These are phyloP conservation scores for Patagioenas fasciata DNA, from an alignment of 2,113 vertebrate genomes.

Conservation along the genomic window DNA sequence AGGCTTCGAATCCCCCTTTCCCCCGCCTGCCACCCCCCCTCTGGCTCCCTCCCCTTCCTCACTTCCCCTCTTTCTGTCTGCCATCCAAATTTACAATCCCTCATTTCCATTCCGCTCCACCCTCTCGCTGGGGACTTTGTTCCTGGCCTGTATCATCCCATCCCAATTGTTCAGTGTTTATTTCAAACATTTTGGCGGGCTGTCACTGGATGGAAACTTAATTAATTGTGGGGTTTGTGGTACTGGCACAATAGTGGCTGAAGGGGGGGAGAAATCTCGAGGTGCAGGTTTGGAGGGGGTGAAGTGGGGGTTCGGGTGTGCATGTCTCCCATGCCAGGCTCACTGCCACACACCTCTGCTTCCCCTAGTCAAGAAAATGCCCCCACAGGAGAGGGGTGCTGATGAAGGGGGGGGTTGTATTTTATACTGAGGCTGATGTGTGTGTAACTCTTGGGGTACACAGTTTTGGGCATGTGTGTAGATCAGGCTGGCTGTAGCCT, in stretches of 20 bases:
- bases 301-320: neutral
- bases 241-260: conserved; percentile 26
- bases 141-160: conserved; percentile 19
- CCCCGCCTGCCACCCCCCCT: neutral
- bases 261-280: too few species aligned
- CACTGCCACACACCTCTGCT: neutral
- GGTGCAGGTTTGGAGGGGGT: neutral
- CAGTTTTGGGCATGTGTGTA: neutral
- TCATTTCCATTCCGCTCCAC: conserved; percentile 56
- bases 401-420: neutral
- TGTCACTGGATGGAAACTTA: conserved; percentile 47
- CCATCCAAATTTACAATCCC: conserved; percentile 3
- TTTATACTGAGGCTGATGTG: neutral
- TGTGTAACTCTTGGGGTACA: neutral
- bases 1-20: neutral
- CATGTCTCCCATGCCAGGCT: neutral
- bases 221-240: conserved; percentile 42
- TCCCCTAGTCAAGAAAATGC: neutral
- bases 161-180: conserved; percentile 47
- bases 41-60: neutral
- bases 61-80: neutral
- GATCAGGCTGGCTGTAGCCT: neutral
- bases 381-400: neutral
- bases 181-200: conserved; percentile 70
- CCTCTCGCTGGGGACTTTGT: conserved; percentile 22